A percentile compares a stretch with the other conserved stretches of the same genome.
phyloP scores from a whole-genome alignment of 2,797 vertebrate genomes.

The Dipus sagitta region DNA sequence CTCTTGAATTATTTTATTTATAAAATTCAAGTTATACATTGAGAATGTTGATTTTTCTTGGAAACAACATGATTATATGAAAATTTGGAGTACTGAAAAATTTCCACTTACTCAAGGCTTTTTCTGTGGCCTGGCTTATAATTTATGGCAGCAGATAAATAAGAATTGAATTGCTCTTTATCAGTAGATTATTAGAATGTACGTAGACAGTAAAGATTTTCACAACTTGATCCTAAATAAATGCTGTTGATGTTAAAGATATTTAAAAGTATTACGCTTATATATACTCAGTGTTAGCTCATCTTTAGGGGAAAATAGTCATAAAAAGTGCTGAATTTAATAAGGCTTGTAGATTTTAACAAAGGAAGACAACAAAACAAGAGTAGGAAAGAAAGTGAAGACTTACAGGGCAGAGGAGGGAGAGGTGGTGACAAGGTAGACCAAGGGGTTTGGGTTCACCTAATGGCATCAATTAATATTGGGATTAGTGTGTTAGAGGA shows the following conservation, averaged over 20 bases:
- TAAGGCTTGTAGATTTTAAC: background rate
- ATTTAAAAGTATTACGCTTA: background rate
- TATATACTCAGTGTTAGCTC: background rate
- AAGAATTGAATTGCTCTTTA: background rate
- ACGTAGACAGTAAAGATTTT: background rate
- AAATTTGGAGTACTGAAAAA: background rate
- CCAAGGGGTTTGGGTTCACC: background rate
- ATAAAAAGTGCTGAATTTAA: conserved; percentile 9
- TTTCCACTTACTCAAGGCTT: background rate
- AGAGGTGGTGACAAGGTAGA: background rate
- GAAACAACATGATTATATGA: background rate
- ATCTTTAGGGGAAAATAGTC: background rate
- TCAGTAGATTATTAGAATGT: conserved; percentile 7
- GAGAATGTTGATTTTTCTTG: background rate
- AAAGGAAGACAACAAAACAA: background rate
- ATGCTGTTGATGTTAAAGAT: background rate
- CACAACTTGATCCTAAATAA: conserved; percentile 49
- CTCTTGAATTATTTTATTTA: background rate
- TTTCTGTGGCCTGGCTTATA: background rate
- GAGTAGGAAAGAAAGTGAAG: background rate
- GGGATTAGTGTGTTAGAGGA: background rate
- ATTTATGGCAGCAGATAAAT: background rate
- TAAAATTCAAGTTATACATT: background rate
- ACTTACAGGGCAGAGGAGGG: background rate
- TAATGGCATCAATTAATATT: too few species aligned